phyloP scores from a whole-genome alignment of 1,140 invertebrate genomes.

The Spodoptera frugiperda region DNA sequence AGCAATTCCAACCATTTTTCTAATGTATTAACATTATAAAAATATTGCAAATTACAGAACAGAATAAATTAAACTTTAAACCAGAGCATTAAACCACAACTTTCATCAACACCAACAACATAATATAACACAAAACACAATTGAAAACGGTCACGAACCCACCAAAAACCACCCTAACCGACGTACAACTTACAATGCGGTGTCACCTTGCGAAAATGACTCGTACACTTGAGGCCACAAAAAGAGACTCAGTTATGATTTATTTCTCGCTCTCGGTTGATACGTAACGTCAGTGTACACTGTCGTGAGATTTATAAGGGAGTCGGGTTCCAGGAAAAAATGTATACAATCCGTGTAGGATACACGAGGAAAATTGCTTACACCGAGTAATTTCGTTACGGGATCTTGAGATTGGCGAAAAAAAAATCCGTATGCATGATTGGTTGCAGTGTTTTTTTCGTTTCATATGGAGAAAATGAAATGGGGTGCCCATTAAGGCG shows the following conservation, averaged over 20 bases:
- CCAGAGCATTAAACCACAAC: no score
- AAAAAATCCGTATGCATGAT: constrained; percentile 24
- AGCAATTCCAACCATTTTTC: no score
- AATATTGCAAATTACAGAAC: no score
- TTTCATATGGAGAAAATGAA: not conserved
- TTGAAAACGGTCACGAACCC: no score
- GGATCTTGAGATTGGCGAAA: constrained; percentile 31
- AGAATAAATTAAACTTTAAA: no score
- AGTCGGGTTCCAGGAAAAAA: constrained; percentile 42
- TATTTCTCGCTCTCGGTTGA: constrained; percentile 47
- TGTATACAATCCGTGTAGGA: constrained; percentile 34
- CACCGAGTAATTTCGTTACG: constrained; percentile 33
- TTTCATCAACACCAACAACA: no score
- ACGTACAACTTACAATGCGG: not conserved
- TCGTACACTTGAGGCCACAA: constrained; percentile 37
- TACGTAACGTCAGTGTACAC: constrained; percentile 46
- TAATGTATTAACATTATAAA: no score
- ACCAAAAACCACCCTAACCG: not conserved
- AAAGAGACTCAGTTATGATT: constrained; percentile 50
- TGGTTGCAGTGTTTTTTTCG: not conserved
- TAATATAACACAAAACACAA: not conserved
- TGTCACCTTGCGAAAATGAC: constrained; percentile 16
- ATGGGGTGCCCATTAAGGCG: no score
- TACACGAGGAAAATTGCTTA: constrained; percentile 38
- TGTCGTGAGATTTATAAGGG: constrained; percentile 53